phyloP scores from a whole-genome alignment of 2,888 invertebrate species.

The Autographa pulchrina region DNA sequence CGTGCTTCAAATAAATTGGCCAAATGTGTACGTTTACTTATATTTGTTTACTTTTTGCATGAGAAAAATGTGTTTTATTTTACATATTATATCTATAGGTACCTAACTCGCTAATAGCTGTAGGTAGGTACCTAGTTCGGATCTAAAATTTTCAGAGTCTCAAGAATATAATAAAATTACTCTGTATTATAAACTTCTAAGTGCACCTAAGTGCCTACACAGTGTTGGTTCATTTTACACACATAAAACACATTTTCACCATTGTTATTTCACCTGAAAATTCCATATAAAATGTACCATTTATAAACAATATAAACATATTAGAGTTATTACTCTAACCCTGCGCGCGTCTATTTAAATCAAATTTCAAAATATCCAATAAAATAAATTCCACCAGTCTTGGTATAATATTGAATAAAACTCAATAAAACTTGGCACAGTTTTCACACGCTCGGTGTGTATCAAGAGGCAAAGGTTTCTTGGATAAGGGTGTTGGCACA shows the following conservation, averaged over 20 bases:
- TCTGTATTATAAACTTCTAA: constrained; percentile 1
- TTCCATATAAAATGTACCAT: constrained; percentile 20
- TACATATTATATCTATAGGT: background rate
- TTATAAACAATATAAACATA: constrained; percentile 26
- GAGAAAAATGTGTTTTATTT: background rate
- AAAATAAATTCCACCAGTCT: constrained; percentile 45
- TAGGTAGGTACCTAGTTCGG: no score
- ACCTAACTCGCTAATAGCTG: no score
- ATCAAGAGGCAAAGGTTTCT: constrained; percentile 29
- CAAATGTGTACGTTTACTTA: constrained; percentile 39
- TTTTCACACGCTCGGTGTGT: constrained; percentile 55
- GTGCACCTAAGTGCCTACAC: background rate
- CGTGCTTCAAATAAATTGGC: constrained; percentile 60
- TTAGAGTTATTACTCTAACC: constrained; percentile 22
- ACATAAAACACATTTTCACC: constrained; percentile 9
- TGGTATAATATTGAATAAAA: constrained; percentile 40
- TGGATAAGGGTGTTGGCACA: constrained; percentile 36
- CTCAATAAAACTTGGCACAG: constrained; percentile 30
- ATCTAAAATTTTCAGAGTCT: background rate
- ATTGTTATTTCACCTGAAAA: constrained; percentile 29
- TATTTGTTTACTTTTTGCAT: background rate
- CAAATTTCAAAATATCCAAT: constrained; percentile 47
- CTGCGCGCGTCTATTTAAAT: constrained; percentile 42
- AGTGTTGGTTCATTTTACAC: background rate
- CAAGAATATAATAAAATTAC: background rate